Evolutionary conservation across 2,113 vertebrate genomes (phyloP), one percentile per base, ranked within the genome.

Genomic region (Rhizomys pruinosus): DNA sequence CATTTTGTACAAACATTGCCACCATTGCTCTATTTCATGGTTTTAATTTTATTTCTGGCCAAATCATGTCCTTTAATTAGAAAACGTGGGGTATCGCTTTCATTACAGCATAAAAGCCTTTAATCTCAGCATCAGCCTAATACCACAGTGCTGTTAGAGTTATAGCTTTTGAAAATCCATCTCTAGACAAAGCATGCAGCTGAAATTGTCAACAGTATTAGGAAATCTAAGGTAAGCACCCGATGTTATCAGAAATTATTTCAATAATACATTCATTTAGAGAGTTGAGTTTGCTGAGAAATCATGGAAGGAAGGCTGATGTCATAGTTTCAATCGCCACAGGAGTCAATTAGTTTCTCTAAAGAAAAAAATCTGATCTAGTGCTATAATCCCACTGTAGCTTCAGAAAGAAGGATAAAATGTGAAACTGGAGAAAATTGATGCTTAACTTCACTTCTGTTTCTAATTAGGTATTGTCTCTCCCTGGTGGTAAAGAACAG

Each of bases 161-260:
- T 82, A 69, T 23, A 82, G 73, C 76, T 92, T 95, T 95, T 71
- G 55, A 89, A 97, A 95, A 23, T n/a, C 86, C 22, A 86, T 84
- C 64, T 91, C 64, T 77, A 52, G 23, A 88, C 10, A 84, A 92
- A 88, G 17, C 37, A 89, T 52, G 42, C 23, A 94, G 63, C 63
- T 95, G 13, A 92, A 92, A 96, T 85, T 69, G n/a, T 32, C n/a
- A 76, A 87, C 42, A 32, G 34, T 22, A 47, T 87, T 77, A 81
- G 57, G n/a, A 81, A 88, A 78, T 76, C 25, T 80, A 47, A 92
- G 20, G 13, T 85, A 82, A 91, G 81, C 19, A 76, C 42, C 61
- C 34, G 42, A 77, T 63, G 39, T 55, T 77, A 19, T 57, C 63
- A 77, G 47, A 82, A 77, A 77, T 80, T 2, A 88, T 92, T 90